phyloP scores from a whole-genome alignment of 2,797 vertebrate genomes.

The Lepilemur septentrionalis region DNA sequence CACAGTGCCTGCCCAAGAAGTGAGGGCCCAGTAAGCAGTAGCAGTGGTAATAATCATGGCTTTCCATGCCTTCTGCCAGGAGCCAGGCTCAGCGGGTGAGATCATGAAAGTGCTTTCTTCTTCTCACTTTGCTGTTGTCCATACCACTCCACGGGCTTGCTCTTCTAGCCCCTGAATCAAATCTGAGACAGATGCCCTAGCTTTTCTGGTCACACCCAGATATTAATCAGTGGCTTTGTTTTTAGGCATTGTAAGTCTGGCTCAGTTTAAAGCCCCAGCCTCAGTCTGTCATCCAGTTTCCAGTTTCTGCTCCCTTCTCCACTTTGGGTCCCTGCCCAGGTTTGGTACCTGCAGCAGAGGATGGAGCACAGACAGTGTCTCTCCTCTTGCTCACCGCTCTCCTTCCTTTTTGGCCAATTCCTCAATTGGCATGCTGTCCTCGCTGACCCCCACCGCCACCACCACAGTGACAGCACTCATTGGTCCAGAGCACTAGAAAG shows the following conservation, averaged over 20 bases:
- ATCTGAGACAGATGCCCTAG: not conserved
- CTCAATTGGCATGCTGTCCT: no score
- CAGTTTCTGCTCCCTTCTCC: not conserved
- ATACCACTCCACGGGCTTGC: not conserved
- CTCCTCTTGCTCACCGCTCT: not conserved
- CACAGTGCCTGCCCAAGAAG: not conserved
- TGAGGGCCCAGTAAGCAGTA: not conserved
- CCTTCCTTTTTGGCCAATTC: not conserved
- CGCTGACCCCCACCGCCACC: fast-evolving
- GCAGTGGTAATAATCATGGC: fast-evolving
- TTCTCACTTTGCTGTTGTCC: not conserved
- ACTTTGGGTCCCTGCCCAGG: not conserved
- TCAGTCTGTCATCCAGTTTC: not conserved
- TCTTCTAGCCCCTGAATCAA: not conserved
- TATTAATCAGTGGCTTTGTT: not conserved
- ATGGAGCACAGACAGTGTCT: fast-evolving
- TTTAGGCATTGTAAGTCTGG: not conserved
- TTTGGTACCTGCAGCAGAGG: not conserved
- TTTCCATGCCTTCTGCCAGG: not conserved
- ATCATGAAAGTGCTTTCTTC: not conserved
- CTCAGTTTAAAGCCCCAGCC: not conserved
- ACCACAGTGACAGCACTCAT: not conserved
- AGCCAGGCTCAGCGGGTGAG: not conserved
- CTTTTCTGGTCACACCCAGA: not conserved
- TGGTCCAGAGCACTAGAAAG: not conserved